Percentiles rank a stretch among this genome's conserved stretches.
phyloP scores from a whole-genome alignment of 1,140 invertebrate species.

The Macrocentrus cingulum region DNA sequence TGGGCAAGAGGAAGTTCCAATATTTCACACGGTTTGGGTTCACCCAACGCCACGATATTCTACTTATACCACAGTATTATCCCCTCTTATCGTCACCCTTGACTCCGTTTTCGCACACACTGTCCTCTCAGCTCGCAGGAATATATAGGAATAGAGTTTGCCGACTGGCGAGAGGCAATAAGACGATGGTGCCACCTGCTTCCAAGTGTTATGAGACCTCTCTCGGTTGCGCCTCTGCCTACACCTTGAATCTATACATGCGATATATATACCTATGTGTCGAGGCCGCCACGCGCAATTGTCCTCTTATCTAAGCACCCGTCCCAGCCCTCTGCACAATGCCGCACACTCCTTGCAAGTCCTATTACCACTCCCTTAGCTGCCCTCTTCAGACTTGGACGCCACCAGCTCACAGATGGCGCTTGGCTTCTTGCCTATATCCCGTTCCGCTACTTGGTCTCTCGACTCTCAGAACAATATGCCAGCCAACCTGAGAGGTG shows the following conservation, averaged over 20 bases:
- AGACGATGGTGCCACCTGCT: conserved; percentile 49
- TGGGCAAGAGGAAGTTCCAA: neutral
- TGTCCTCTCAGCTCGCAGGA: neutral
- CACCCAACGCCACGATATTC: conserved; percentile 14
- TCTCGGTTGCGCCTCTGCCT: conserved; percentile 38
- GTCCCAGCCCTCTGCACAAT: conserved; percentile 13
- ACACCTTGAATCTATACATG: conserved; percentile 29
- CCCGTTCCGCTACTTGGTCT: neutral
- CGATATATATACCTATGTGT: conserved; percentile 24
- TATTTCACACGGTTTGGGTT: conserved; percentile 27
- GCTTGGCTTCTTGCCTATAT: conserved; percentile 25
- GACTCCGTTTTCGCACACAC: neutral
- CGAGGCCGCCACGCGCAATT: conserved; percentile 7
- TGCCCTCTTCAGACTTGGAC: conserved; percentile 20
- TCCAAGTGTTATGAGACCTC: conserved; percentile 54
- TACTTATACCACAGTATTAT: conserved; percentile 11
- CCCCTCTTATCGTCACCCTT: neutral
- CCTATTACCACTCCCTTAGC: conserved; percentile 42
- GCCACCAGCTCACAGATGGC: conserved; percentile 24
- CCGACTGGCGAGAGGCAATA: conserved; percentile 47
- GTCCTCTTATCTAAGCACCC: conserved; percentile 19
- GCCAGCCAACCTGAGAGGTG: conserved; percentile 3
- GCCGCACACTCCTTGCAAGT: conserved; percentile 25
- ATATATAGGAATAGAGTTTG: conserved; percentile 35
- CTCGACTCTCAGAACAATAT: no score